These are phyloP conservation scores for Carassius carassius DNA, from an alignment of 2,113 vertebrate species.

Conservation along the genomic window DNA sequence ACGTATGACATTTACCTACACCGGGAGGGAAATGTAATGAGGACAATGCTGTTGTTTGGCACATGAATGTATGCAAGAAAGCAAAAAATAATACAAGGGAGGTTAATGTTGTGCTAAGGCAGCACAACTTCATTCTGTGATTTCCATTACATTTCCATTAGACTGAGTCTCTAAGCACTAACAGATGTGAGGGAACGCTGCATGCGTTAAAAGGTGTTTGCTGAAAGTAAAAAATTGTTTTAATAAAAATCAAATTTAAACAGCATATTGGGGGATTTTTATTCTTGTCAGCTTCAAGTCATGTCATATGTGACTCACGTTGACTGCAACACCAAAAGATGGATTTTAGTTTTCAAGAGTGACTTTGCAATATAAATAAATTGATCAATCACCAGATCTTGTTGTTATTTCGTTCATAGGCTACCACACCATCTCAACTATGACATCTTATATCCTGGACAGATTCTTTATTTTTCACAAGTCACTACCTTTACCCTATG, in stretches of 20 bases:
- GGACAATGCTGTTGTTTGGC: neutral
- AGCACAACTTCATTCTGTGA: slow-evolving; percentile 4
- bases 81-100: neutral
- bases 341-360: neutral
- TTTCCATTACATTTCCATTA: slow-evolving; percentile 30
- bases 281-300: neutral
- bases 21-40: neutral
- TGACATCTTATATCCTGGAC: neutral
- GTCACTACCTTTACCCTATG: neutral
- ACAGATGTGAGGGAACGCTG: neutral
- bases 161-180: slow-evolving; percentile 15
- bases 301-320: neutral
- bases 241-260: neutral
- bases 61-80: neutral
- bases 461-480: neutral
- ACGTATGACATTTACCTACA: neutral
- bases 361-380: neutral
- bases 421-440: too few relatives aligned
- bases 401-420: neutral
- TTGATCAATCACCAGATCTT: neutral
- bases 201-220: slow-evolving; percentile 7
- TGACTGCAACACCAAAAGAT: neutral
- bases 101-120: slow-evolving; percentile 20
- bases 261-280: neutral
- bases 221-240: neutral